A percentile compares a stretch with the other conserved stretches of the same genome.
phyloP scores from a whole-genome alignment of 2,888 invertebrate species.

The Lysandra coridon region DNA sequence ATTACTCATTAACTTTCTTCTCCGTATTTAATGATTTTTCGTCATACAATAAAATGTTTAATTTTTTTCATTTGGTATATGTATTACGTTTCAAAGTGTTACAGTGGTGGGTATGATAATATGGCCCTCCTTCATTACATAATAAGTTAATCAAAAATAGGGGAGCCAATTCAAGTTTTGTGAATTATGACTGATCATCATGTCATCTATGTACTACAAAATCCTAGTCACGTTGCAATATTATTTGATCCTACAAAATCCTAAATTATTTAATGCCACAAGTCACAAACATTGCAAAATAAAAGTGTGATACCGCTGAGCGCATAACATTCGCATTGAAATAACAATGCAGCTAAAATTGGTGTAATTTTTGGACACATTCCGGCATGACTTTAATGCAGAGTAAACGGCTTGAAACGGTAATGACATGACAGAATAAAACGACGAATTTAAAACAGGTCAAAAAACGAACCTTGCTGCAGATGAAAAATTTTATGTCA shows the following conservation, averaged over 20 bases:
- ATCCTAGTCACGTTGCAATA: background rate
- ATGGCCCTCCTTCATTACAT: no score
- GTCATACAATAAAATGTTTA: no score
- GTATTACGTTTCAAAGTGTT: no score
- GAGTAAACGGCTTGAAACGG: slow-evolving; percentile 7
- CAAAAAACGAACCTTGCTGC: background rate
- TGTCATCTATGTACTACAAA: background rate
- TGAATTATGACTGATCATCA: no score
- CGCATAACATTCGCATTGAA: background rate
- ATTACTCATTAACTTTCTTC: no score
- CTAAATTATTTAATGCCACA: background rate
- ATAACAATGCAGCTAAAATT: slow-evolving; percentile 12
- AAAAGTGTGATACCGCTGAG: background rate
- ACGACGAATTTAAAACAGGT: background rate
- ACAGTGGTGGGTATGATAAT: no score
- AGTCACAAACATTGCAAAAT: background rate
- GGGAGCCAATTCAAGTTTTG: no score
- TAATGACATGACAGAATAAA: background rate
- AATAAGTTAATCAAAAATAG: no score
- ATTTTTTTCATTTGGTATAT: no score
- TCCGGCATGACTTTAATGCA: slow-evolving; percentile 8
- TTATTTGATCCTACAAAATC: background rate
- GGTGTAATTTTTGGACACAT: slow-evolving; percentile 5
- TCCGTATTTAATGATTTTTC: no score
- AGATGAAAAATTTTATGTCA: background rate